Percentiles rank a stretch among this genome's conserved stretches.
phyloP scores from a whole-genome alignment of 2,888 invertebrate species.

The Invenusta paracnida region DNA sequence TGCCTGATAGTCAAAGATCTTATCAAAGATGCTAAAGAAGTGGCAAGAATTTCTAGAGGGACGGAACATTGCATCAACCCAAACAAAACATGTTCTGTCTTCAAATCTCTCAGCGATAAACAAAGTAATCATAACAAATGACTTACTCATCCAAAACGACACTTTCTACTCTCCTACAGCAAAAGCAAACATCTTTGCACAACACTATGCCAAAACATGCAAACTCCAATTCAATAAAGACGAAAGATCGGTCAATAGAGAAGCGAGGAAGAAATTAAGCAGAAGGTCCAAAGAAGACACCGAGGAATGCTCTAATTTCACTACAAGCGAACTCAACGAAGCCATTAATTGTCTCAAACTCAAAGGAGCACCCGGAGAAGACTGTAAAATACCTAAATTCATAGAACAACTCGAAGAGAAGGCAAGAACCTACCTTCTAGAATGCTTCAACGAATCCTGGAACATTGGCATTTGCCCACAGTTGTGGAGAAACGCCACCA shows the following conservation, averaged over 20 bases:
- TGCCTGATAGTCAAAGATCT: background rate
- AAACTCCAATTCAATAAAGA: background rate
- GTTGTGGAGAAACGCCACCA: background rate
- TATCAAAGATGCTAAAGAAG: background rate
- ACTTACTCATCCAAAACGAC: background rate
- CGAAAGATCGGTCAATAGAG: background rate
- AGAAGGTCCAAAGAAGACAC: background rate
- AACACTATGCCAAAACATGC: background rate
- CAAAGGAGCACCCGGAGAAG: background rate
- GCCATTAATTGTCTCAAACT: background rate
- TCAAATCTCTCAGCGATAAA: background rate
- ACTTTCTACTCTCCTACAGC: background rate
- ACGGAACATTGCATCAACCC: background rate
- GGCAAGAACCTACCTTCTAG: background rate
- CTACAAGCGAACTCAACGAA: background rate
- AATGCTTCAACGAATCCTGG: background rate
- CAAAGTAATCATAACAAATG: background rate
- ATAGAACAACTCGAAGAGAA: background rate
- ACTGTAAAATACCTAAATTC: background rate
- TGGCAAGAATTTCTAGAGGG: conserved; percentile 15
- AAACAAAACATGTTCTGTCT: background rate
- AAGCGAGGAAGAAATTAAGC: background rate
- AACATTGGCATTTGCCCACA: background rate
- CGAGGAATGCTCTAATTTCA: background rate
- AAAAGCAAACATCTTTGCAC: background rate